phyloP scores from a whole-genome alignment of 2,888 invertebrate species.

The Aporophyla nigra region DNA sequence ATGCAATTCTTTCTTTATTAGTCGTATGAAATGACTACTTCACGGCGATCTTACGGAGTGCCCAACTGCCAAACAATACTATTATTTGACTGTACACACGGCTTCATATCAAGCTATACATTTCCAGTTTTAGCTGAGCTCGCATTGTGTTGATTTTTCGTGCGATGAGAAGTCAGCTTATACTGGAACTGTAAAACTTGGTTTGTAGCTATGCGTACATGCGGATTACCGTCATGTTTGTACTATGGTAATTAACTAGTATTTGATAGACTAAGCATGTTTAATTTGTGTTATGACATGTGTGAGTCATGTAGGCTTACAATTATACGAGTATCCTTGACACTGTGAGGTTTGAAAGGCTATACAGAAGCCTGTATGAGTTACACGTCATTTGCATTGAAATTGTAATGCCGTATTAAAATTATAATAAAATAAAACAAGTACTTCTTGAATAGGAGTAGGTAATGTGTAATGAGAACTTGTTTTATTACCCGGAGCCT shows the following conservation, averaged over 20 bases:
- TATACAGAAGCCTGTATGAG: neutral
- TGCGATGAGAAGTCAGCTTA: too few species aligned
- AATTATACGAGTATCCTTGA: conserved; percentile 14
- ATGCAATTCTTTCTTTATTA: neutral
- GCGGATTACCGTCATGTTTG: conserved; percentile 28
- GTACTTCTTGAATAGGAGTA: neutral
- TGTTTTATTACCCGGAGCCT: neutral
- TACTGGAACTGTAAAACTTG: too few species aligned
- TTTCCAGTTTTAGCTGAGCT: too few species aligned
- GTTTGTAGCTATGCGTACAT: neutral
- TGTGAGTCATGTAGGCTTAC: conserved; percentile 4
- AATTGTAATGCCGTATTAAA: neutral
- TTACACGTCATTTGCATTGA: neutral
- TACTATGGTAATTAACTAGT: conserved; percentile 18
- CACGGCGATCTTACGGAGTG: neutral
- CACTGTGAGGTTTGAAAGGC: conserved; percentile 20
- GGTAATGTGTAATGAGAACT: neutral
- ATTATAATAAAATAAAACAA: neutral
- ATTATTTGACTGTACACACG: neutral
- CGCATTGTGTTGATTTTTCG: too few species aligned
- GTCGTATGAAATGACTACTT: neutral
- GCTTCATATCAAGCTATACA: neutral
- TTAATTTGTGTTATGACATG: conserved; percentile 16
- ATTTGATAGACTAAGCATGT: conserved; percentile 18
- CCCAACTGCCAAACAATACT: neutral